Evolutionary conservation across 2,113 vertebrate species (phyloP), one percentile per base, ranked within the genome.

Genomic region (Scytalopus superciliaris): DNA sequence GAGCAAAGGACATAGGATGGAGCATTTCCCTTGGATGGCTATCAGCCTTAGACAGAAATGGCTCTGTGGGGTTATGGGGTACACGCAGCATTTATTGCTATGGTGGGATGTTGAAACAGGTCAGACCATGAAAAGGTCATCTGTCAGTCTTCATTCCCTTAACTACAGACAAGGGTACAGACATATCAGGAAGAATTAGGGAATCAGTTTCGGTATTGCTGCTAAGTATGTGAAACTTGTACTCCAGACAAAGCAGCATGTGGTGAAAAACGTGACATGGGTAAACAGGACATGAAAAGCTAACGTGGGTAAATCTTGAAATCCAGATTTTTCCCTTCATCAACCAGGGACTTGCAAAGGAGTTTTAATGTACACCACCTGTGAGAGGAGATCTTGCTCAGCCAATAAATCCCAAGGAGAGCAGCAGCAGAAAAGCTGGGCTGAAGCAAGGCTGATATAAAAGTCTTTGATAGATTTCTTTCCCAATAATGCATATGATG

Each of bases 1-100:
- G 31, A 44, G 16, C 21, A n/a, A 45, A 63, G 31, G 45, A 50
- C n/a, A 50, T 0, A 1, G 47, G 12, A 19, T 2, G 3, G 14
- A 15, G 12, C 2, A 6, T 55, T 42, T 86, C 21, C 13, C 44
- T 37, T 80, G 19, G 15, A 2, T 37, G 12, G 3, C 37, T 8
- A 7, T 25, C 42, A 88, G 23, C 7, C 42, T 69, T 50, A 52
- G n/a, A 35, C 12, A 50, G 27, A 21, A 59, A 47, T n/a, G 21
- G 14, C 31, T 53, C 35, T 31, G 7, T 1, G 6, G 21, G 18
- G 2, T 52, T 44, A 17, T 8, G 12, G n/a, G 7, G 8, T 56
- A 22, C 19, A 10, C 2, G 2, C 0, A 0, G 9, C 2, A 9
- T 56, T 74, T 66, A 27, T 25, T 74, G 42, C 14, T 53, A 4